These are phyloP conservation scores for Philypnodon macrostomus DNA, from an alignment of 2,797 vertebrate genomes.

Conservation along the genomic window DNA sequence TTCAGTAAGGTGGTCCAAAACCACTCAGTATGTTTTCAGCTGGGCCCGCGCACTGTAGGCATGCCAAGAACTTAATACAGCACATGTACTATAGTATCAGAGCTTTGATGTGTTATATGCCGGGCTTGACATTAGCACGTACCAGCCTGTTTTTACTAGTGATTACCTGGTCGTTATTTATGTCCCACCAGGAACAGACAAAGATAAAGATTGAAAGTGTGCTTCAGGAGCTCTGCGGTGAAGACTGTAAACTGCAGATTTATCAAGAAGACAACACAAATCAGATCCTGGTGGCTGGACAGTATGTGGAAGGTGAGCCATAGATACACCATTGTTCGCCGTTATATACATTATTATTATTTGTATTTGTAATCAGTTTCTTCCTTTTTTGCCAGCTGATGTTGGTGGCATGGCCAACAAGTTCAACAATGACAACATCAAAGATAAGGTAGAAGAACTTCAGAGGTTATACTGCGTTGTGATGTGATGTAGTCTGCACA, in stretches of 20 bases:
- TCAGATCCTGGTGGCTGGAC: conserved; percentile 70
- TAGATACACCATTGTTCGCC: neutral
- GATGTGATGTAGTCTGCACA: no score
- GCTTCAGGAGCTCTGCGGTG: conserved; percentile 65
- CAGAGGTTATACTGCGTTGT: no score
- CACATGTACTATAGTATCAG: neutral
- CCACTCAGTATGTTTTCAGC: conserved; percentile 17
- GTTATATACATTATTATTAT: no score
- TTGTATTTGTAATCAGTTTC: neutral
- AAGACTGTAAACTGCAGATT: conserved; percentile 74
- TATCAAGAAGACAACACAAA: conserved; percentile 70
- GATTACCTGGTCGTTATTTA: no score
- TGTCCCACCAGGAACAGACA: conserved; percentile 60
- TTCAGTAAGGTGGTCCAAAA: conserved; percentile 13
- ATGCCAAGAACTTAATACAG: neutral
- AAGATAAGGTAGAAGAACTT: conserved; percentile 63
- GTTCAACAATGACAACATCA: conserved; percentile 80
- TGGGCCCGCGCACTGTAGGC: neutral
- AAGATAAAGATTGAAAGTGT: conserved; percentile 64
- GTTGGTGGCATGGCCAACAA: conserved; percentile 68
- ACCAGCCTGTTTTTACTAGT: no score
- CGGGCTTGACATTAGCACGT: no score
- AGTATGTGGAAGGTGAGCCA: conserved; percentile 74
- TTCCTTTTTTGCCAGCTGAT: conserved; percentile 62
- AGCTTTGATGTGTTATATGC: neutral